Base-by-base conservation (phyloP, 1,140 invertebrate genomes). In the Hormaphis cornu region DNA sequence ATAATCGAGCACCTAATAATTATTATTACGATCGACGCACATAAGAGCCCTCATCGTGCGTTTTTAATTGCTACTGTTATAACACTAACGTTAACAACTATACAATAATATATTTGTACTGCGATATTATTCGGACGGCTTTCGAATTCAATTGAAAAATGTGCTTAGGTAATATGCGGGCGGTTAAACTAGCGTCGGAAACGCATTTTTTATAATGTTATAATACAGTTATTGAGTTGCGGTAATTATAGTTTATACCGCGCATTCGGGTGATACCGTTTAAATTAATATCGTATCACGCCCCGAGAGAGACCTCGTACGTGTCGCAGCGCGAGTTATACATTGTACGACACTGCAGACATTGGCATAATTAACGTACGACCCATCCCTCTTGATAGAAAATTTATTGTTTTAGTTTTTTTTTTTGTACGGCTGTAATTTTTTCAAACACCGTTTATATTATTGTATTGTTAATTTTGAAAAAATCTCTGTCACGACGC, bases 81-180 rank as follows among this genome's bases (percentile, higher is more conserved):
- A 37, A 22, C 2, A 37, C n/a, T n/a, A n/a, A n/a, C n/a, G n/a
- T n/a, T n/a, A n/a, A n/a, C n/a, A n/a, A n/a, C n/a, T 33, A 33
- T 33, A 33, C 9, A 33, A 33, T 33, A 33, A 33, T 9, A 9
- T 33, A 9, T 33, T 4, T 33, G 30, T 33, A 9, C n/a, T 33
- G 30, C 9, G 30, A 33, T 33, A 56, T 37, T 18, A 24, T 58
- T 58, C 24, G 54, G 33, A 58, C 7, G 33, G 53, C 1, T n/a
- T n/a, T n/a, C n/a, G n/a, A n/a, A 33, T 56, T 56, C 53, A 58
- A 58, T 58, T 58, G 33, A 58, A 58, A 58, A 58, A 58, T 22
- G 35, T 40, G 54, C 54, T 58, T 58, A 58, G 54, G 54, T 58
- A 40, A 40, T 7, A 58, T 58, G 54, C 54, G 54, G 54, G 54